Percentiles rank a stretch among this genome's conserved stretches.
phyloP scores from a whole-genome alignment of 64 coral and sea anemone species.

The Montipora sp. region DNA sequence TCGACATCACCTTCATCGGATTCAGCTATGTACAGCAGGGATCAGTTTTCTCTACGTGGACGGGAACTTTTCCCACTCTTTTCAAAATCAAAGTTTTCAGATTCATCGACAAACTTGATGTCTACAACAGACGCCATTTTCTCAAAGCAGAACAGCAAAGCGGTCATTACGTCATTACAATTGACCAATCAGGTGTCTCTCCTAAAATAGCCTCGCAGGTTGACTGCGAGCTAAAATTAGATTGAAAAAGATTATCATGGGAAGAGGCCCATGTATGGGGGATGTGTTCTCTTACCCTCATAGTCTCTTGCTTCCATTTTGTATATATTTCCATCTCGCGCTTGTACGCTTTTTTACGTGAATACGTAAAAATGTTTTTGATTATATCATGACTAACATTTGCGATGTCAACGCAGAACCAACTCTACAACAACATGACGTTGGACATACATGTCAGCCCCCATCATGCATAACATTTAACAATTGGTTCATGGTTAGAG shows the following conservation, averaged over 20 bases:
- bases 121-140: not conserved
- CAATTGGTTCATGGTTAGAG: no score
- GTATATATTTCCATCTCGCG: no score
- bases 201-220: slow-evolving; percentile 10
- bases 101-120: not conserved
- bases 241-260: slow-evolving; percentile 24
- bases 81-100: not conserved
- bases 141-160: not conserved
- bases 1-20: slow-evolving; percentile 5
- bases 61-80: not conserved
- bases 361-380: no score
- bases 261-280: slow-evolving; percentile 17
- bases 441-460: no score
- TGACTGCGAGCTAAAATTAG: slow-evolving; percentile 1
- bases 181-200: slow-evolving; percentile 7
- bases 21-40: not conserved
- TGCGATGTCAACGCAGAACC: no score
- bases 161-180: not conserved
- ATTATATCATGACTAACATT: no score
- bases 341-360: no score
- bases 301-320: not conserved
- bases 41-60: slow-evolving; percentile 1
- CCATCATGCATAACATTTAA: no score
- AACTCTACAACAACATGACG: no score
- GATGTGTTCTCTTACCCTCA: slow-evolving; percentile 16